These are phyloP conservation scores for Limenitis camilla DNA, from an alignment of 2,888 invertebrate species.

Conservation along the genomic window DNA sequence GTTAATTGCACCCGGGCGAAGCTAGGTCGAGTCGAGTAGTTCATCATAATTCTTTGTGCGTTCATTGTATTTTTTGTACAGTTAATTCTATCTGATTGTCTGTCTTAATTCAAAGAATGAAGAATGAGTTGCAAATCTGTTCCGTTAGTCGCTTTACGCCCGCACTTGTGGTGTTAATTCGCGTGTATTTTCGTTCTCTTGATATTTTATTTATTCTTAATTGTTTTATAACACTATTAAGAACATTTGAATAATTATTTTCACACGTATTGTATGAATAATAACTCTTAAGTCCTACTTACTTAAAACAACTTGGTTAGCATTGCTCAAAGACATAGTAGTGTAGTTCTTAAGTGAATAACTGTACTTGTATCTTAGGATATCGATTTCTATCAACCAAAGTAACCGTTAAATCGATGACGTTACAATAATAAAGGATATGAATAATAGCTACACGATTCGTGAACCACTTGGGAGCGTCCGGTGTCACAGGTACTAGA, in stretches of 20 bases:
- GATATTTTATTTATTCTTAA: not conserved
- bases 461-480: conserved; percentile 18
- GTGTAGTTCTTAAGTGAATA: not conserved
- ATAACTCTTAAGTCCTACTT: too few relatives aligned
- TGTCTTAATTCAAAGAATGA: not conserved
- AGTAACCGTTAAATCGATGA: conserved; percentile 12
- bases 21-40: too few relatives aligned
- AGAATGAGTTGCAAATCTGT: conserved; percentile 2
- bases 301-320: not conserved
- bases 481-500: conserved; percentile 16
- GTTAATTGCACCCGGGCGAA: too few relatives aligned
- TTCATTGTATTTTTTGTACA: not conserved
- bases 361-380: not conserved
- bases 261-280: not conserved
- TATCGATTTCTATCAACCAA: conserved; percentile 2
- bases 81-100: not conserved
- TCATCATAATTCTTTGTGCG: not conserved
- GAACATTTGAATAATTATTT: not conserved
- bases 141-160: conserved; percentile 1
- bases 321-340: not conserved
- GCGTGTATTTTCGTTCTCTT: not conserved
- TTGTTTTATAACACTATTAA: not conserved
- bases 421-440: conserved; percentile 15
- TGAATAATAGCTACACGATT: conserved; percentile 8
- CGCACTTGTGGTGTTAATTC: conserved; percentile 1